A percentile compares a stretch with the other conserved stretches of the same genome.
These are phyloP conservation scores for Athetis lepigone DNA, from an alignment of 2,888 invertebrate genomes.

Conservation along the genomic window DNA sequence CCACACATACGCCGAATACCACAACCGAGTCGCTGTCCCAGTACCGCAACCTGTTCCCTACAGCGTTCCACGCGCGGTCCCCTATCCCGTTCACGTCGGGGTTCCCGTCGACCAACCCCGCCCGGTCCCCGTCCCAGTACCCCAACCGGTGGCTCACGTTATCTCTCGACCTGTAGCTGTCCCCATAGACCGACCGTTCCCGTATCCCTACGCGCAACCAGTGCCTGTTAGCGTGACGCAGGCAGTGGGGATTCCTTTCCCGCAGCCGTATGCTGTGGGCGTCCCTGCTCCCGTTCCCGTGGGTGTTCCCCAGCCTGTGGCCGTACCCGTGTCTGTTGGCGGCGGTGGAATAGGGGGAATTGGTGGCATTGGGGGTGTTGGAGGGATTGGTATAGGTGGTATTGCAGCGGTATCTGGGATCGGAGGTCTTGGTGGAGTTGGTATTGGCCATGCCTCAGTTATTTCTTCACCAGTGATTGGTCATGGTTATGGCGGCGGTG, in stretches of 20 bases:
- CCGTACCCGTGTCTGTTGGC: conserved; percentile 69
- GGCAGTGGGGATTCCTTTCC: conserved; percentile 88
- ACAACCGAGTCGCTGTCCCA: conserved; percentile 88
- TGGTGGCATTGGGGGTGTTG: conserved; percentile 33
- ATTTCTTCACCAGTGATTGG: conserved; percentile 31
- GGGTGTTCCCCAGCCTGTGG: conserved; percentile 78
- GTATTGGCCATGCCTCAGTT: conserved; percentile 33
- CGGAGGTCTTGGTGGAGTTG: conserved; percentile 10
- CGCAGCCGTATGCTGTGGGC: conserved; percentile 87
- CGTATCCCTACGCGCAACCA: conserved; percentile 89
- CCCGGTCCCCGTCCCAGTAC: conserved; percentile 85
- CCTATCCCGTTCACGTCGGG: conserved; percentile 86
- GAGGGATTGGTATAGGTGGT: conserved; percentile 23
- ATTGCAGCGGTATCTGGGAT: conserved; percentile 26
- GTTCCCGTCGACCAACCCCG: conserved; percentile 88
- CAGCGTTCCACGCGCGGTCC: conserved; percentile 81
- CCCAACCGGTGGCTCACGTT: conserved; percentile 87
- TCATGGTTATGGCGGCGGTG: conserved; percentile 33
- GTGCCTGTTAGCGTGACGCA: conserved; percentile 88
- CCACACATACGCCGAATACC: conserved; percentile 84
- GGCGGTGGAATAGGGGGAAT: conserved; percentile 45
- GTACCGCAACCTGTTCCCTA: conserved; percentile 87
- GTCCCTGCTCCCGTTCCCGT: conserved; percentile 83
- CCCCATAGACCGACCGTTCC: conserved; percentile 89
- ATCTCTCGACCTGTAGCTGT: conserved; percentile 85